Evolutionary conservation across 2,888 invertebrate genomes (phyloP).

Genomic region (Oscheius sp.): DNA sequence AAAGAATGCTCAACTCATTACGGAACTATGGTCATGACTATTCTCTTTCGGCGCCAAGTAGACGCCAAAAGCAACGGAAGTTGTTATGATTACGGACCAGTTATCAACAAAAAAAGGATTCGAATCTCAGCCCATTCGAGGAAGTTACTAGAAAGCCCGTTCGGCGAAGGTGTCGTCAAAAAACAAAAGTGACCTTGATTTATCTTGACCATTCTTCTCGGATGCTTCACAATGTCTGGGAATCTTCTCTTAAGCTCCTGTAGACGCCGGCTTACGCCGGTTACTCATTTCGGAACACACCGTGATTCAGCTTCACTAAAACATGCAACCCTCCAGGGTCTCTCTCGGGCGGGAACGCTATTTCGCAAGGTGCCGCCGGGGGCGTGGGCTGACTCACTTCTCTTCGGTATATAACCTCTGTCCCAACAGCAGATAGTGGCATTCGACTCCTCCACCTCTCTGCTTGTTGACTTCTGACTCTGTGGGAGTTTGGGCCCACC

Average conservation of each 20-base stretch:
- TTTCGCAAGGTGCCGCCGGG: slow-evolving; percentile 36
- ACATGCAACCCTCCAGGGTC: slow-evolving; percentile 16
- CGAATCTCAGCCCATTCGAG: background rate
- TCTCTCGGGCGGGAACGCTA: slow-evolving; percentile 28
- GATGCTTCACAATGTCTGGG: background rate
- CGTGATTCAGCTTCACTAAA: slow-evolving; percentile 31
- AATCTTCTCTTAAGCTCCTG: background rate
- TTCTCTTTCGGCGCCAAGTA: slow-evolving; percentile 12
- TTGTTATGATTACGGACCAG: slow-evolving; percentile 25
- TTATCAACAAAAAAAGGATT: slow-evolving; percentile 16
- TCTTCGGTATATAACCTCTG: slow-evolving; percentile 35
- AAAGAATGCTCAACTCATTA: background rate
- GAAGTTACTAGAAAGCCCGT: background rate
- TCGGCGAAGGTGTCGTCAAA: slow-evolving; percentile 22
- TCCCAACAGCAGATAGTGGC: slow-evolving; percentile 36
- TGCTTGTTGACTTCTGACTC: background rate
- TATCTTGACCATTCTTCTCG: background rate
- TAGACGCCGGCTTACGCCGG: background rate
- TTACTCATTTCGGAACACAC: slow-evolving; percentile 22
- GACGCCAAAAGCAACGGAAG: slow-evolving; percentile 21
- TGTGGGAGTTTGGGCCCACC: background rate
- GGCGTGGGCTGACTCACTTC: slow-evolving; percentile 34
- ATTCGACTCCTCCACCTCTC: slow-evolving; percentile 20
- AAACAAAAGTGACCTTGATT: slow-evolving; percentile 8
- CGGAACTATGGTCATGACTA: slow-evolving; percentile 6